Percentiles rank a stretch among this genome's conserved stretches.
These are phyloP conservation scores for chimpanzee (Pan troglodytes) DNA, from an alignment of 2,113 vertebrate species.

Conservation along the genomic window DNA sequence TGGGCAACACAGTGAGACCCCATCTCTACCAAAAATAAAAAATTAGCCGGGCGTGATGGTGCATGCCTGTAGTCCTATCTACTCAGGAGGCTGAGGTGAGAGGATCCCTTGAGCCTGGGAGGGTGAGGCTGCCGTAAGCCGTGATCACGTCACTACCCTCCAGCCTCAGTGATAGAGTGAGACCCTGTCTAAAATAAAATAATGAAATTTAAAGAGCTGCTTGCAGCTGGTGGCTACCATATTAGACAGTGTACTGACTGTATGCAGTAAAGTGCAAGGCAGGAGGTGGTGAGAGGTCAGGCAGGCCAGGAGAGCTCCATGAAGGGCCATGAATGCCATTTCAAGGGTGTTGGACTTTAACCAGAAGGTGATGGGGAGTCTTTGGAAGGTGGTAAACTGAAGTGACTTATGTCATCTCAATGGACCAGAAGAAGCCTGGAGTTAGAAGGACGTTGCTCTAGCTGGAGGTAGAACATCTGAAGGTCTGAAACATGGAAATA, in stretches of 20 bases:
- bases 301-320: not conserved
- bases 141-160: no score
- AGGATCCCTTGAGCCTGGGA: no score
- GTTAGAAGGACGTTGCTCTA: not conserved
- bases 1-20: no score
- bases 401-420: not conserved
- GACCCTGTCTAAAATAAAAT: no score
- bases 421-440: not conserved
- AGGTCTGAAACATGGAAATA: not conserved
- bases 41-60: no score
- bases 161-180: no score
- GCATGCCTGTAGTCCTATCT: no score
- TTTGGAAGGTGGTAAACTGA: not conserved
- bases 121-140: no score
- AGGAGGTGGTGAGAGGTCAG: not conserved
- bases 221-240: not conserved
- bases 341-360: not conserved
- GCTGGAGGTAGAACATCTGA: not conserved
- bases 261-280: no score
- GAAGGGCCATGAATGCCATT: not conserved
- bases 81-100: no score
- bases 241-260: not conserved
- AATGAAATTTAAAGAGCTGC: not conserved
- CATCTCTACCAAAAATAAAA: no score
- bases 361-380: not conserved